Evolutionary conservation across 2,888 invertebrate species (phyloP).

Genomic region (Morpho deidamia): DNA sequence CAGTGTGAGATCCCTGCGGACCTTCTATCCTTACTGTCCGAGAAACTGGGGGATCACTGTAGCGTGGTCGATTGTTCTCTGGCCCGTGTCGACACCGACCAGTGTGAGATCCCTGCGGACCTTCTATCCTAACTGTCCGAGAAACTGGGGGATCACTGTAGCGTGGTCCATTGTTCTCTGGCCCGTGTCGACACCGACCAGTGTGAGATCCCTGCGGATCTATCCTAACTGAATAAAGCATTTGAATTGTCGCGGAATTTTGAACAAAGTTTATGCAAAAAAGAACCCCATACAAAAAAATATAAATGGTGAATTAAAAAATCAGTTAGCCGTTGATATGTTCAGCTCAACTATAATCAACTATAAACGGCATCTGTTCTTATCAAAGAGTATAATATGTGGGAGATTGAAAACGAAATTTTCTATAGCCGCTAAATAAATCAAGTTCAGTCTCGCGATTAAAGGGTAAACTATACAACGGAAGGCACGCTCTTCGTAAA

Average conservation of each 20-base stretch:
- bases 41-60: no score
- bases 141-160: no score
- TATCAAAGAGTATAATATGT: slow-evolving; percentile 30
- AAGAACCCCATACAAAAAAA: slow-evolving; percentile 56
- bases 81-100: no score
- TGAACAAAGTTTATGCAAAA: slow-evolving; percentile 71
- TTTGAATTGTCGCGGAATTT: slow-evolving; percentile 45
- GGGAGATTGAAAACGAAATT: slow-evolving; percentile 57
- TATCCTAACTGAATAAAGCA: no score
- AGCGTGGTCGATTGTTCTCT: no score
- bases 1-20: no score
- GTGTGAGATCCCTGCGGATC: no score
- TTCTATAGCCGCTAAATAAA: slow-evolving; percentile 71
- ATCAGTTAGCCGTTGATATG: slow-evolving; percentile 61
- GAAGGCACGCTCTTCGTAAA: slow-evolving; percentile 20
- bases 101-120: no score
- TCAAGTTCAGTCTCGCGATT: slow-evolving; percentile 71
- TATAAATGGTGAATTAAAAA: slow-evolving; percentile 35
- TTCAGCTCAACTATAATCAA: slow-evolving; percentile 48
- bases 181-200: no score
- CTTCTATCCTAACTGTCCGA: no score
- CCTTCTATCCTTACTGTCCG: no score
- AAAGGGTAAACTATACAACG: slow-evolving; percentile 36
- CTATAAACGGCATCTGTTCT: slow-evolving; percentile 27
- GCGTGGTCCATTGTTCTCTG: no score